Base-by-base conservation (phyloP, 2,113 vertebrate species). In the Rhinichthys klamathensis region DNA sequence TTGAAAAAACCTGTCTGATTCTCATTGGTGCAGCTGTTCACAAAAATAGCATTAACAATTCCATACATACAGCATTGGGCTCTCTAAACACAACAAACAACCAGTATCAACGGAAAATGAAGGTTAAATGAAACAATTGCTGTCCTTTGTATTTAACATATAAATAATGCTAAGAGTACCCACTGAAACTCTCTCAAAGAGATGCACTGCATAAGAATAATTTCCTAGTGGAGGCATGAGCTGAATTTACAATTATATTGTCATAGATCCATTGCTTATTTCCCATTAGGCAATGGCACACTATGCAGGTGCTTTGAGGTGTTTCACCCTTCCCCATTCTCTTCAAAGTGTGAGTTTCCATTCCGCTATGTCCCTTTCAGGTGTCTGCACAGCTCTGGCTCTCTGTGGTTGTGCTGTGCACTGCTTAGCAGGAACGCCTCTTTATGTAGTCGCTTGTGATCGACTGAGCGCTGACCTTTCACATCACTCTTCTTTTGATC, bases 381-480 rank as follows among this genome's bases (percentile, higher is more conserved):
- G 60, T 69, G 74, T 81, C 65, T 83, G 80, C 75, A 79, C 35
- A 58, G 38, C 69, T 73, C 65, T 35, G 44, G 41, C 69, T 35
- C 76, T 85, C 84, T 67, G 84, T 35, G 44, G 63, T 77, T 44
- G 90, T 90, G 89, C 85, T 90, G 91, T 88, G 89, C 83, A 91
- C 87, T 91, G 91, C 80, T 80, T 89, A 84, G 88, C 61, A 58
- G 88, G 87, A 87, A 89, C 88, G 32, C 86, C 89, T 88, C 69
- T 83, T 87, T 72, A 87, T 89, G 82, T 91, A 85, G 77, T 70
- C n/a, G 76, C 25, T 84, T 90, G 87, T 90, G 89, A 90, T 90
- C 81, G 32, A 91, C 90, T 88, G 87, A 92, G 87, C 89, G 70
- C 89, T 94, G 93, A 95, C 93, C 93, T 94, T 94, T 94, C 88